These are phyloP conservation scores for Drosophila truncata DNA, from an alignment of 1,140 invertebrate genomes.

Conservation along the genomic window DNA sequence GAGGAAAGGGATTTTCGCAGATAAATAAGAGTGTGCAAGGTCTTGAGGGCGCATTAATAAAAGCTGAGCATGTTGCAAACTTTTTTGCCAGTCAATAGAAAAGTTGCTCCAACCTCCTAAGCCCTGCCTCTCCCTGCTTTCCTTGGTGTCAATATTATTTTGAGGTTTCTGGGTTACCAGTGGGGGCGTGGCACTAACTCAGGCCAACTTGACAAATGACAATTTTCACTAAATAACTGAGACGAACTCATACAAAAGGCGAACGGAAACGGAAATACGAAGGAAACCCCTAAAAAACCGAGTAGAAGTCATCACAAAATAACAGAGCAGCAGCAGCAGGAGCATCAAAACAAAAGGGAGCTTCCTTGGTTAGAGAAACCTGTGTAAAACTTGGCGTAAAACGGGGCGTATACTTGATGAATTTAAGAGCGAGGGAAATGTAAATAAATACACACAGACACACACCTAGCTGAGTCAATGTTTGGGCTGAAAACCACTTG, in stretches of 20 bases:
- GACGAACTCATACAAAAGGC: conserved; percentile 25
- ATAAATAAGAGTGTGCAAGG: conserved; percentile 55
- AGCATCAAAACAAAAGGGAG: conserved; percentile 43
- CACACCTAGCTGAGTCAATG: conserved; percentile 16
- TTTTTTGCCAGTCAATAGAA: conserved; percentile 72
- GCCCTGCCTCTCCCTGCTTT: background rate
- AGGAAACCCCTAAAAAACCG: conserved; percentile 18
- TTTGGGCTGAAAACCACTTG: conserved; percentile 18
- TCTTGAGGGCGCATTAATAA: conserved; percentile 69
- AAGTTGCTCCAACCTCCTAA: conserved; percentile 52
- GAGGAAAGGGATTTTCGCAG: conserved; percentile 38
- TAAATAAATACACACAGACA: conserved; percentile 19
- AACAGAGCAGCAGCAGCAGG: conserved; percentile 22
- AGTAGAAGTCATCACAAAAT: conserved; percentile 39
- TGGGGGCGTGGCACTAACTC: conserved; percentile 14
- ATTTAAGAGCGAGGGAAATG: conserved; percentile 4
- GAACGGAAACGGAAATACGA: conserved; percentile 25
- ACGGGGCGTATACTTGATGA: conserved; percentile 43
- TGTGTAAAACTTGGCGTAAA: conserved; percentile 15
- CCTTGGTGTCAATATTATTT: background rate
- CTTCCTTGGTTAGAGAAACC: background rate
- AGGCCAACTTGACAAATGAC: conserved; percentile 69
- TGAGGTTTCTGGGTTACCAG: conserved; percentile 45
- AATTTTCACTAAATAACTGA: conserved; percentile 56
- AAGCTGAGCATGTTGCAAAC: conserved; percentile 62